A percentile compares a stretch with the other conserved stretches of the same genome.
phyloP scores from a whole-genome alignment of 2,888 invertebrate genomes.

The Polyploca ridens region DNA sequence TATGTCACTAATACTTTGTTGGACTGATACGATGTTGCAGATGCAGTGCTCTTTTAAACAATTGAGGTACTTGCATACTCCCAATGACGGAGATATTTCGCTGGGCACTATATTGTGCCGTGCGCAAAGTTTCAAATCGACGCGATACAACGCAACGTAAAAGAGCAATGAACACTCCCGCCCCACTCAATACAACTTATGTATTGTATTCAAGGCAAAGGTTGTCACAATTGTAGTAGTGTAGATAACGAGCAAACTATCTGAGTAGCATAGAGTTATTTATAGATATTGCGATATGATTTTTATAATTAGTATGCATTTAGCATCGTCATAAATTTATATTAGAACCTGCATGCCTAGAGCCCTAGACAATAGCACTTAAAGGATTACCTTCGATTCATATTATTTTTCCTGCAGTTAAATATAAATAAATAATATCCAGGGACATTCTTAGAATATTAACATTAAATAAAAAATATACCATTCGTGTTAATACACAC shows the following conservation, averaged over 20 bases:
- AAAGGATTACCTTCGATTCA: too few relatives aligned
- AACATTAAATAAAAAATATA: too few relatives aligned
- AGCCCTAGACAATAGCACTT: too few relatives aligned
- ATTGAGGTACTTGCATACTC: neutral
- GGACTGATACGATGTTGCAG: neutral
- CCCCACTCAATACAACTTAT: neutral
- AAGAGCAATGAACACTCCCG: neutral
- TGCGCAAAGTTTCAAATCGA: slow-evolving; percentile 23
- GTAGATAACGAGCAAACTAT: neutral
- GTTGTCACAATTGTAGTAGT: neutral
- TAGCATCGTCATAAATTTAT: neutral
- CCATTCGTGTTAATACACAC: too few relatives aligned
- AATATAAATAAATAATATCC: too few relatives aligned
- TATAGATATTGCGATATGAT: neutral
- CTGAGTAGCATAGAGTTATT: neutral
- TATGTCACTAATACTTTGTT: neutral
- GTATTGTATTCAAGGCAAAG: slow-evolving; percentile 3
- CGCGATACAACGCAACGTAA: neutral
- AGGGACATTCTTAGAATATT: too few relatives aligned
- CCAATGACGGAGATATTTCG: neutral
- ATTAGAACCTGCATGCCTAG: neutral
- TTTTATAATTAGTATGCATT: neutral
- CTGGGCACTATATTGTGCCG: slow-evolving; percentile 12
- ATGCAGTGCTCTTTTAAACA: neutral
- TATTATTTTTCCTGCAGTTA: too few relatives aligned